Evolutionary conservation across 2,888 invertebrate species (phyloP).

Genomic region (Scaptodrosophila latifasciaeformis): DNA sequence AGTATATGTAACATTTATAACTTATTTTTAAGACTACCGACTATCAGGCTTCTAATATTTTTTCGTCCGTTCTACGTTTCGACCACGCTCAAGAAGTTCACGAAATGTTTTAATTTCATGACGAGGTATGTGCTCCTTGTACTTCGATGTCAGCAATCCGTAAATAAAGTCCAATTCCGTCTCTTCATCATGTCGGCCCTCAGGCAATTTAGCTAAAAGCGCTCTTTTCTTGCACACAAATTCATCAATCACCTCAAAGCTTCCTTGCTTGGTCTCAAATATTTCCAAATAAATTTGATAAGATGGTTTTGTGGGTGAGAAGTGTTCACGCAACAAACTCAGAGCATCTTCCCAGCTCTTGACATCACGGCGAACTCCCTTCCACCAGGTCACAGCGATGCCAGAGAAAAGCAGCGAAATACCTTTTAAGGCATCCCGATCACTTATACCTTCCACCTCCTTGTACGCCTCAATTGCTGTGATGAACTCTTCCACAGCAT

Average conservation of each 20-base stretch:
- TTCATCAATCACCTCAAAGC: conserved; percentile 51
- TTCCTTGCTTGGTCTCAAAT: conserved; percentile 56
- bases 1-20: too few species aligned
- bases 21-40: too few species aligned
- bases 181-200: conserved; percentile 68
- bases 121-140: conserved; percentile 62
- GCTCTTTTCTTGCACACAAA: conserved; percentile 71
- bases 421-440: conserved; percentile 68
- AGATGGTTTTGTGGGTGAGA: conserved; percentile 70
- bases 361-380: conserved; percentile 68
- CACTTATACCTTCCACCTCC: conserved; percentile 69
- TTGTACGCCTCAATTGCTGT: conserved; percentile 68
- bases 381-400: conserved; percentile 70
- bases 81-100: conserved; percentile 65
- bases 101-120: conserved; percentile 65
- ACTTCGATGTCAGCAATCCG: conserved; percentile 63
- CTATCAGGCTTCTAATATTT: too few species aligned
- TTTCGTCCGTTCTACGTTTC: conserved; percentile 59
- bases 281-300: conserved; percentile 71
- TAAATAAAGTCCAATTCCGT: conserved; percentile 70
- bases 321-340: conserved; percentile 66
- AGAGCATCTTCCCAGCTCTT: conserved; percentile 64
- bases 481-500: conserved; percentile 72
- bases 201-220: conserved; percentile 68
- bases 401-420: conserved; percentile 62